Conservation (phyloP, 2,797 vertebrate genomes). For the Paedocypris micromegethes region DNA sequence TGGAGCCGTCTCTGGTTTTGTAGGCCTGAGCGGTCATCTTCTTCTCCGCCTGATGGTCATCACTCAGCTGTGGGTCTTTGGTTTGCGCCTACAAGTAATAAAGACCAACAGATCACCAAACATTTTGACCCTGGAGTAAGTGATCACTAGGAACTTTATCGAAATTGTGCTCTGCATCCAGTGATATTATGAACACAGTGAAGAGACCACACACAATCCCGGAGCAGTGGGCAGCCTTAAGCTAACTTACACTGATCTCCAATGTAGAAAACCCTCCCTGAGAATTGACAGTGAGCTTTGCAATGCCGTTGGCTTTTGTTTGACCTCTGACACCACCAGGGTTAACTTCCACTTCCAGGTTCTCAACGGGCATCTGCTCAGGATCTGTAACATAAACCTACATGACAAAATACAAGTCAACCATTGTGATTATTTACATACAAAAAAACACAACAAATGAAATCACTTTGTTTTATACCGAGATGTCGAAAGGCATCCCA, state of each 20-base stretch:
- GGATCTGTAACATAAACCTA: constrained; percentile 72
- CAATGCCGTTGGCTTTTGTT: constrained; percentile 62
- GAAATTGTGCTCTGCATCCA: too few relatives aligned
- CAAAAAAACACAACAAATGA: neutral
- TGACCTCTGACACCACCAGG: constrained; percentile 7
- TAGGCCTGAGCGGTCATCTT: constrained; percentile 61
- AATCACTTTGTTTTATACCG: constrained; percentile 24
- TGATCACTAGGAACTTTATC: too few relatives aligned
- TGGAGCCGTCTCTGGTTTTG: constrained; percentile 43
- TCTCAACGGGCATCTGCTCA: constrained; percentile 59
- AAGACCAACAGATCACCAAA: neutral
- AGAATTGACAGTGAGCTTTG: constrained; percentile 67
- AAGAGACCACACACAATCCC: too few relatives aligned
- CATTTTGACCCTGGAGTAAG: too few relatives aligned
- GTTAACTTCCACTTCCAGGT: constrained; percentile 47
- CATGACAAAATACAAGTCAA: neutral
- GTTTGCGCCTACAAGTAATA: constrained; percentile 57
- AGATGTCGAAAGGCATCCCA: constrained; percentile 44
- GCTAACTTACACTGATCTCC: constrained; percentile 36
- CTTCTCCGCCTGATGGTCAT: constrained; percentile 52
- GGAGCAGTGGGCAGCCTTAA: too few relatives aligned
- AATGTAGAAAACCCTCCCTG: neutral
- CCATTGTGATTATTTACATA: too few relatives aligned
- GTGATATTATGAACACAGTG: too few relatives aligned
- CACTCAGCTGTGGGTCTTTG: constrained; percentile 1